Evolutionary conservation across 2,113 vertebrate species (phyloP).

Genomic region (Pseudorectes ferrugineus): DNA sequence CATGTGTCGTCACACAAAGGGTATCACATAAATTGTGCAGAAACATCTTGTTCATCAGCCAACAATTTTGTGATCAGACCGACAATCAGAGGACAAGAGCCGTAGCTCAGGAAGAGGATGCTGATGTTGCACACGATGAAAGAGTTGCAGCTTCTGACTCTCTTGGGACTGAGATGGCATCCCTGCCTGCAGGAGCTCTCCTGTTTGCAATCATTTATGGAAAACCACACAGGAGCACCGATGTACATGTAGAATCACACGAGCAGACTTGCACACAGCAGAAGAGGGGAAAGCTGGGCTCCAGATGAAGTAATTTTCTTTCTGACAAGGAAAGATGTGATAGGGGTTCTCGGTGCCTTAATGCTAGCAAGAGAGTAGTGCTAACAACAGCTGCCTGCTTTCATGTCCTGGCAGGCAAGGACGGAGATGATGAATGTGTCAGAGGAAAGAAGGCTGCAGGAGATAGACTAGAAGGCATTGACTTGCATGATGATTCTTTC

Average conservation of each 20-base stretch:
- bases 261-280: not conserved
- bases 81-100: not conserved
- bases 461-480: not conserved
- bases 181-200: not conserved
- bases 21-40: not conserved
- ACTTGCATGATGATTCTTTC: not conserved
- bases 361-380: not conserved
- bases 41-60: not conserved
- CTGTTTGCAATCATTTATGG: not conserved
- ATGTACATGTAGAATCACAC: fast-evolving
- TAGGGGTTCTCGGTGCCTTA: not conserved
- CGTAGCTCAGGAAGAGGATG: not conserved
- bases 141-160: not conserved
- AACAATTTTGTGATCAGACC: not conserved
- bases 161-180: not conserved
- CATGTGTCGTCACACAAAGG: not conserved
- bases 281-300: not conserved
- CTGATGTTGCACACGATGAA: not conserved
- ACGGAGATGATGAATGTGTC: not conserved
- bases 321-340: not conserved
- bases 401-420: not conserved
- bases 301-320: not conserved
- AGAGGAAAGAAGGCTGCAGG: not conserved
- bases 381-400: not conserved
- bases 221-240: not conserved